Evolutionary conservation across 2,113 vertebrate genomes (phyloP), one percentile per base, ranked within the genome.

Genomic region (Tyrannus savana): DNA sequence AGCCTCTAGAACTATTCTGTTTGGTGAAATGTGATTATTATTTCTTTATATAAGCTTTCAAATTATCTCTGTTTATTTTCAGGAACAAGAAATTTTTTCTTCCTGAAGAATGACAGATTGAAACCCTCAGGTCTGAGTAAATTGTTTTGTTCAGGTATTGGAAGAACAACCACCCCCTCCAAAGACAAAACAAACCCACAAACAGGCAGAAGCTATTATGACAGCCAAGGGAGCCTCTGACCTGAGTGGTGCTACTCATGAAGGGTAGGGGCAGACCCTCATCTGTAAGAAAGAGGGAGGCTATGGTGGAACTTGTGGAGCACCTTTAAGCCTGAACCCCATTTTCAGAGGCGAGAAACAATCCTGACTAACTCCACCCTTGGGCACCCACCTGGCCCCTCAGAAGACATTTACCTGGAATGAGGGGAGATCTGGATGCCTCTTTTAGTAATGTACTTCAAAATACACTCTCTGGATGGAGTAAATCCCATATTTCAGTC

Each of bases 31-130:
- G 28, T 44, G 25, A 71, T 52, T 89, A 46, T 67, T 49, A 67
- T 76, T 73, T 94, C 66, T 94, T 73, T 64, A 88, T 83, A 41
- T 2, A 95, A 89, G 71, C 63, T 85, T 91, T 78, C 49, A 84
- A 73, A 81, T 92, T 39, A 75, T 39, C 24, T 77, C 50, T 55
- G 19, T 72, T 85, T 72, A 37, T 69, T 86, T 75, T 87, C 59
- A 78, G 63, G 39, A 90, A 50, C 30, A 56, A 35, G n/a, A 14
- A 1, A 22, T 41, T 62, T 86, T 71, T 75, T 37, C 14, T 78
- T 95, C 37, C 27, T 33, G 19, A 22, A 84, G 81, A 84, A 75
- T 35, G 46, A 46, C 35, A 58, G 31, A 46, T 33, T 58, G 33
- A 89, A 95, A 76, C 23, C 62, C 46, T 58, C 28, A n/a, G 0